Conservation (phyloP, 2,888 invertebrate species). For the Tetranychus truncatus region DNA sequence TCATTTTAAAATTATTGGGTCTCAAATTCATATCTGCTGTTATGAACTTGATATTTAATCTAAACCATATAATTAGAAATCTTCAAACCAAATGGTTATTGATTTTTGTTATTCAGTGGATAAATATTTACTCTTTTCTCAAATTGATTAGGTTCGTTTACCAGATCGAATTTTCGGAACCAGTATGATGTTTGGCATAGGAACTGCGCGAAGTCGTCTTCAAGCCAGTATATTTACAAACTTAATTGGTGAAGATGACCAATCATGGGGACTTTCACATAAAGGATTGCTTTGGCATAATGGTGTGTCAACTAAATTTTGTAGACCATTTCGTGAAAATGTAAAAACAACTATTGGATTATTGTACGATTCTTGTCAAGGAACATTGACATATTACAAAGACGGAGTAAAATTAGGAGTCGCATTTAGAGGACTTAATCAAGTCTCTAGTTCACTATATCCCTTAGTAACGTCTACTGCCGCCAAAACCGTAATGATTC, state of each 20-base stretch:
- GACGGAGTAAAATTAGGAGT: slow-evolving; percentile 49
- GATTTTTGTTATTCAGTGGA: not conserved
- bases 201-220: slow-evolving; percentile 41
- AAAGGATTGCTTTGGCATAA: slow-evolving; percentile 51
- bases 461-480: slow-evolving; percentile 54
- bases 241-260: slow-evolving; percentile 49
- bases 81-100: not conserved
- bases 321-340: slow-evolving; percentile 50
- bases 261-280: slow-evolving; percentile 53
- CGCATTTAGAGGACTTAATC: slow-evolving; percentile 46
- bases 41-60: not conserved
- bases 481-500: slow-evolving; percentile 42
- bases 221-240: slow-evolving; percentile 50
- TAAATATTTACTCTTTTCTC: slow-evolving; percentile 36
- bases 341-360: slow-evolving; percentile 48
- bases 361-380: slow-evolving; percentile 47
- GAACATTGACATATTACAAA: slow-evolving; percentile 51
- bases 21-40: not conserved
- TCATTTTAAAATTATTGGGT: not conserved
- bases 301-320: slow-evolving; percentile 44
- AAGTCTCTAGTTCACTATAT: slow-evolving; percentile 44
- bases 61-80: not conserved
- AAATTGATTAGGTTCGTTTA: slow-evolving; percentile 37
- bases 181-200: slow-evolving; percentile 55
- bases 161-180: slow-evolving; percentile 51